Conservation (phyloP, 2,888 invertebrate genomes). For the Orthosia gracilis region DNA sequence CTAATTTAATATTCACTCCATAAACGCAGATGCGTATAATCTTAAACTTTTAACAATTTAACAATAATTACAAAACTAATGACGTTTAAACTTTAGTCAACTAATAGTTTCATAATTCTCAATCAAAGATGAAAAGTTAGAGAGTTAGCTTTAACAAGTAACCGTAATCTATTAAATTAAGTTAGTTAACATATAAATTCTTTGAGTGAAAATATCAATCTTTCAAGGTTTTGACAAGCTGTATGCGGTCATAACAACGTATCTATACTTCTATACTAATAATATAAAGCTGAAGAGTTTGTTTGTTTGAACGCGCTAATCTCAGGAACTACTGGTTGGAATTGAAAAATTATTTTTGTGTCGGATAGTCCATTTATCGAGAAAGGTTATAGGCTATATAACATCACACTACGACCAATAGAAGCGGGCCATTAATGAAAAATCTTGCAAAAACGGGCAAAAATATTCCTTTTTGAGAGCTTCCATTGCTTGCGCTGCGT, state of each 20-base stretch:
- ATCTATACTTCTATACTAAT: too few relatives aligned
- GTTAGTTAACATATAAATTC: background rate
- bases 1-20: background rate
- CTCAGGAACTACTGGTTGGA: too few relatives aligned
- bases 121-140: conserved; percentile 28
- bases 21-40: conserved; percentile 1
- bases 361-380: too few relatives aligned
- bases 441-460: too few relatives aligned
- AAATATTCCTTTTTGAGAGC: too few relatives aligned
- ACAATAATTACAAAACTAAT: conserved; percentile 27
- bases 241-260: background rate
- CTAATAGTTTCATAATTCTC: conserved; percentile 27
- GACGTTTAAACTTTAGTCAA: conserved; percentile 14
- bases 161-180: conserved; percentile 11
- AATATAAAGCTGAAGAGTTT: too few relatives aligned
- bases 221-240: background rate
- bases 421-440: too few relatives aligned
- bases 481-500: too few relatives aligned
- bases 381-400: too few relatives aligned
- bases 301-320: too few relatives aligned
- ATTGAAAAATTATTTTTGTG: too few relatives aligned
- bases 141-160: conserved; percentile 1
- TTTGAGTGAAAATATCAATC: background rate
- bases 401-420: too few relatives aligned
- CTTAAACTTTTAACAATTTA: conserved; percentile 20